phyloP scores from a whole-genome alignment of 2,113 vertebrate genomes.

The Columba livia region DNA sequence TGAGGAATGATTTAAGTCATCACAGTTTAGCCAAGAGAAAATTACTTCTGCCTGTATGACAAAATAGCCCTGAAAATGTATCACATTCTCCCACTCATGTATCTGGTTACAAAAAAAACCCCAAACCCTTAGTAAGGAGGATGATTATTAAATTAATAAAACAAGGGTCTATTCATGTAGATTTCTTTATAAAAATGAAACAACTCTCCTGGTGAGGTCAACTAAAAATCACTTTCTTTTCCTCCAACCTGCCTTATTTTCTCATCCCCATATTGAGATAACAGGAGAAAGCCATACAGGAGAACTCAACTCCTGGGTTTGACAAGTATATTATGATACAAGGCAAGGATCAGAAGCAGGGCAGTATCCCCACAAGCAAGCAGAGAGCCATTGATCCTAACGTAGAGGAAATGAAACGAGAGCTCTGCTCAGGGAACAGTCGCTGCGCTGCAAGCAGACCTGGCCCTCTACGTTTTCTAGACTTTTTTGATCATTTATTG shows the following conservation, averaged over 20 bases:
- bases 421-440: background rate
- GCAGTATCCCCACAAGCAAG: background rate
- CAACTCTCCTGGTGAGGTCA: background rate
- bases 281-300: background rate
- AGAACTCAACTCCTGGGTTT: background rate
- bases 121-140: background rate
- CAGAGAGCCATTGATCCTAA: background rate
- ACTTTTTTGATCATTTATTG: background rate
- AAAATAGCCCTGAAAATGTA: background rate
- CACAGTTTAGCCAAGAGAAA: background rate
- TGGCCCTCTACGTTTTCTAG: background rate
- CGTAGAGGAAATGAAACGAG: rapidly evolving
- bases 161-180: background rate
- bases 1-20: background rate
- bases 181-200: background rate
- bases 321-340: background rate
- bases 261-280: background rate
- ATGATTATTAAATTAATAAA: background rate
- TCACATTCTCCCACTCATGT: background rate
- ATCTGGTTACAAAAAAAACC: background rate
- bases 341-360: background rate
- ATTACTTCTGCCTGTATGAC: background rate
- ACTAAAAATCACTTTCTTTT: background rate
- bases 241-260: background rate
- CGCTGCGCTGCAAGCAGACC: background rate